phyloP scores from a whole-genome alignment of 1,140 invertebrate genomes.

The Thaumatotibia leucotreta region DNA sequence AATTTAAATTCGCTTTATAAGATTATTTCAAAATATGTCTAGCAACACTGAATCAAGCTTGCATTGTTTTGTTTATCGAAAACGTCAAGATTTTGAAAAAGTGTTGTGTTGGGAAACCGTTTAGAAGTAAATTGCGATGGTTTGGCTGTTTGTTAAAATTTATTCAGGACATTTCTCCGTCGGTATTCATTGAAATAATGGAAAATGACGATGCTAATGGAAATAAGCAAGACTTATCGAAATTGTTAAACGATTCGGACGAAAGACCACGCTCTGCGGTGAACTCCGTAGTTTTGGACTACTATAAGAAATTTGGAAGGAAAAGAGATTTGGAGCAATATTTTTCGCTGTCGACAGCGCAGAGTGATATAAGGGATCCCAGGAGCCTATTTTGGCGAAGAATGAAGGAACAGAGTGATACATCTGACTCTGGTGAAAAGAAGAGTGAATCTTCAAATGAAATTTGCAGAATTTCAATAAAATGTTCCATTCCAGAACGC shows the following conservation, averaged over 20 bases:
- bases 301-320: slow-evolving; percentile 69
- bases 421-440: slow-evolving; percentile 59
- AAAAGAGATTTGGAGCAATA: slow-evolving; percentile 69
- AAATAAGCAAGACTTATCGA: slow-evolving; percentile 16
- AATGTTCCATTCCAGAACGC: slow-evolving; percentile 50
- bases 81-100: slow-evolving; percentile 7
- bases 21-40: not conserved
- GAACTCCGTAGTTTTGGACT: slow-evolving; percentile 62
- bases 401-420: slow-evolving; percentile 61
- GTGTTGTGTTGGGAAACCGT: not conserved
- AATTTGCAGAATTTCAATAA: slow-evolving; percentile 63
- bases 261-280: slow-evolving; percentile 42
- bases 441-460: slow-evolving; percentile 59
- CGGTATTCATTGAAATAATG: slow-evolving; percentile 21
- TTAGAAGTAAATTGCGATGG: slow-evolving; percentile 2
- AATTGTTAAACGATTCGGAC: slow-evolving; percentile 13
- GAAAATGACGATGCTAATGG: slow-evolving; percentile 27
- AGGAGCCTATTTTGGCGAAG: slow-evolving; percentile 61
- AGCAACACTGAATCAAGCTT: not conserved
- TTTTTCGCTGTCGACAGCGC: slow-evolving; percentile 63
- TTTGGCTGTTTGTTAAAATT: not conserved
- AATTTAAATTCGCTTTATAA: not conserved
- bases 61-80: slow-evolving; percentile 13
- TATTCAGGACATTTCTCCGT: not conserved
- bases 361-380: slow-evolving; percentile 52